Conservation (phyloP, 2,113 vertebrate genomes). For the Odontophorus gujanensis region DNA sequence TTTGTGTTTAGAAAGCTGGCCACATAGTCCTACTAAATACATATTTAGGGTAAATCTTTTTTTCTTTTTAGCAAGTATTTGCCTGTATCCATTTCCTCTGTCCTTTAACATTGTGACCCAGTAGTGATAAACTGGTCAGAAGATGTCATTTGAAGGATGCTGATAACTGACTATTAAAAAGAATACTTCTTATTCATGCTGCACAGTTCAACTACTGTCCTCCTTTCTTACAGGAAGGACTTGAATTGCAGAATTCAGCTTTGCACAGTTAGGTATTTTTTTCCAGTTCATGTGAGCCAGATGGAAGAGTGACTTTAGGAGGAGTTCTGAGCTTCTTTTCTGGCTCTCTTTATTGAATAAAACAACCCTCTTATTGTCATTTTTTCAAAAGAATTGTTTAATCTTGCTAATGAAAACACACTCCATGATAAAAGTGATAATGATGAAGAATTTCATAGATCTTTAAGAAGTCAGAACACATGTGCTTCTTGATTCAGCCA, state of each 20-base stretch:
- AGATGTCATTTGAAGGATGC: conserved; percentile 25
- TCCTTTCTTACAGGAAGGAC: conserved; percentile 34
- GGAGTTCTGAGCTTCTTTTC: conserved; percentile 26
- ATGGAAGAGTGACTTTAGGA: conserved; percentile 54
- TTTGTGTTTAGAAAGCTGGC: not conserved
- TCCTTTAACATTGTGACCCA: conserved; percentile 29
- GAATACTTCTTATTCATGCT: conserved; percentile 40
- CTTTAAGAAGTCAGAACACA: not conserved
- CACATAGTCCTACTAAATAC: not conserved
- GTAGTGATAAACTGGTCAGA: conserved; percentile 1
- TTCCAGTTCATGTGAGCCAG: conserved; percentile 59
- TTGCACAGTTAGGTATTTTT: conserved; percentile 62
- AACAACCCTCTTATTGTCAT: not conserved
- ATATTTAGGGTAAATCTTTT: not conserved
- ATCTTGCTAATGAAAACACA: not conserved
- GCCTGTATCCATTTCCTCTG: not conserved
- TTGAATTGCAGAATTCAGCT: conserved; percentile 52
- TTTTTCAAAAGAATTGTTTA: not conserved
- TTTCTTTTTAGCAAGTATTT: not conserved
- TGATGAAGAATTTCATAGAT: not conserved
- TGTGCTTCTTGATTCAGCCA: not conserved
- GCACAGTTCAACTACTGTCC: conserved; percentile 52
- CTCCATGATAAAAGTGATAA: not conserved
- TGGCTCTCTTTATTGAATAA: conserved; percentile 17
- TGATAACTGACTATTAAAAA: conserved; percentile 18